These are phyloP conservation scores for Pycnonotus jocosus DNA, from an alignment of 2,113 vertebrate genomes.

Conservation along the genomic window DNA sequence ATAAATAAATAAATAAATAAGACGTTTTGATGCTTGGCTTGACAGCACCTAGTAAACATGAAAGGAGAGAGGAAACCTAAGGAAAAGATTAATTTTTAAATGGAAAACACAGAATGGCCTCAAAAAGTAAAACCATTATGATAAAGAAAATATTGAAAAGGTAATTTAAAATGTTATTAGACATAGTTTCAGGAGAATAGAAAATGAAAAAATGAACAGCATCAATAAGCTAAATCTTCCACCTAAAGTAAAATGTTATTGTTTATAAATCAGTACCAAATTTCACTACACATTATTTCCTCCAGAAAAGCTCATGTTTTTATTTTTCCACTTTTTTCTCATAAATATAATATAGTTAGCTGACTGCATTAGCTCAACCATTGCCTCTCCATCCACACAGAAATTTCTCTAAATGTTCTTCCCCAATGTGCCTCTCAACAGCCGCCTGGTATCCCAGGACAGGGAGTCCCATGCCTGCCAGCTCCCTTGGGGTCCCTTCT, in stretches of 20 bases:
- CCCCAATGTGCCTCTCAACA: rapidly evolving
- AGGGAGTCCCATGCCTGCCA: neutral
- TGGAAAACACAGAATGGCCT: neutral
- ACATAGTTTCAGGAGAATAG: neutral
- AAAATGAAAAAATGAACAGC: neutral
- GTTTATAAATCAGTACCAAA: neutral
- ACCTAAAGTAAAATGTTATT: neutral
- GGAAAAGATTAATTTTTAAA: constrained; percentile 9
- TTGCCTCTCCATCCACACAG: neutral
- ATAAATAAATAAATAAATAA: neutral
- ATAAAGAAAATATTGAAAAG: constrained; percentile 7
- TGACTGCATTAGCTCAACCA: neutral
- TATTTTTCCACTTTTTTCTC: neutral
- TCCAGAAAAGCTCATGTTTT: neutral
- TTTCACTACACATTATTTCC: neutral
- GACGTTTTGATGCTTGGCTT: neutral
- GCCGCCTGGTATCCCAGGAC: neutral
- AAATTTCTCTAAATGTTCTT: neutral
- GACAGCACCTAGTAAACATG: neutral
- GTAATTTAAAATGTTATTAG: constrained; percentile 2
- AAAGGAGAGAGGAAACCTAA: neutral
- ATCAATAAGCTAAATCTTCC: constrained; percentile 9
- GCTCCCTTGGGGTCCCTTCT: neutral
- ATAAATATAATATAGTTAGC: neutral
- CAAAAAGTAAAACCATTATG: neutral